Conservation (phyloP, 1,140 invertebrate genomes). For the Telenomus remus region DNA sequence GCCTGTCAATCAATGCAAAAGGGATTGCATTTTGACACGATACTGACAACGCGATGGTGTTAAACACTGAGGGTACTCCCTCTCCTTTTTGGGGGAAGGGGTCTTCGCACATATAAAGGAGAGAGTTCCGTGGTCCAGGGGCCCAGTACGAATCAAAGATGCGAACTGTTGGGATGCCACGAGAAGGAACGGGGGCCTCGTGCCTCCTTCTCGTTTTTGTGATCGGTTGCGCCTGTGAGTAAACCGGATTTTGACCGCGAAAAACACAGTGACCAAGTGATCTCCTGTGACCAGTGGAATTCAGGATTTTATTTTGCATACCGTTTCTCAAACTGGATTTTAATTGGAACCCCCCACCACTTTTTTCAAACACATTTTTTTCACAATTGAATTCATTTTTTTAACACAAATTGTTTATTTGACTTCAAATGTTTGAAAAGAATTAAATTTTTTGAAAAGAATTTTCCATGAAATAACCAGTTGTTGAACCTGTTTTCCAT, state of each 20-base stretch:
- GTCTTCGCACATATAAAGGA: constrained; percentile 70
- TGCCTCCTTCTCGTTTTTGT: constrained; percentile 60
- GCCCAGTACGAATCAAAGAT: constrained; percentile 73
- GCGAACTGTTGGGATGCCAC: constrained; percentile 69
- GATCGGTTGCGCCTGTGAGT: constrained; percentile 68
- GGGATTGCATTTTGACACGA: constrained; percentile 64
- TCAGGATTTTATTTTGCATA: not conserved
- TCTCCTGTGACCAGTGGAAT: constrained; percentile 25
- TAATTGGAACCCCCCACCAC: no score
- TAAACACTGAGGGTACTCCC: constrained; percentile 63
- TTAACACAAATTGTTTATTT: no score
- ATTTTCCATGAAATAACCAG: not conserved
- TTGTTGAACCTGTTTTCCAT: constrained; percentile 37
- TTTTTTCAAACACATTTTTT: no score
- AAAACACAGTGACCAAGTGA: constrained; percentile 39
- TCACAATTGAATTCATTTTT: no score
- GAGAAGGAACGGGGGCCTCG: constrained; percentile 59
- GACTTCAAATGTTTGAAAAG: no score
- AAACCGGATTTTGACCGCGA: constrained; percentile 50
- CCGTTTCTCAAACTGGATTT: no score
- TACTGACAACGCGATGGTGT: constrained; percentile 67
- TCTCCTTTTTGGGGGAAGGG: constrained; percentile 56
- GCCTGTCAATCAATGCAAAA: constrained; percentile 60
- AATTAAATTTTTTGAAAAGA: no score
- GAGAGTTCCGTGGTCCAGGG: constrained; percentile 68